A percentile compares a stretch with the other conserved stretches of the same genome.
phyloP scores from a whole-genome alignment of 2,888 invertebrate species.

The Diarsia mendica region DNA sequence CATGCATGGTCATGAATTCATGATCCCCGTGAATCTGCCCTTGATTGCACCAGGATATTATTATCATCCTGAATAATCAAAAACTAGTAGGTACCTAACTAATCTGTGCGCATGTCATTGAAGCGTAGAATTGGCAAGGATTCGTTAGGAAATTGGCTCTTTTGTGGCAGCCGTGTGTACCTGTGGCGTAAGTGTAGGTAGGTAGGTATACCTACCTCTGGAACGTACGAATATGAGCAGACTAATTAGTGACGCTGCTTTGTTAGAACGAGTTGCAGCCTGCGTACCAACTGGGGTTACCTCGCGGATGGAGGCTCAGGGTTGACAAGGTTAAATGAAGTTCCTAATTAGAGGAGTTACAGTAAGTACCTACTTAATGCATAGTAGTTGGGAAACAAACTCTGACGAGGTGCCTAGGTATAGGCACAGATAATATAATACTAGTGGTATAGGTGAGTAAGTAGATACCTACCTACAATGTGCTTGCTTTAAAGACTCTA shows the following conservation, averaged over 20 bases:
- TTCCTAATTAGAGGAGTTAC: slow-evolving; percentile 4
- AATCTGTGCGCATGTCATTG: slow-evolving; percentile 42
- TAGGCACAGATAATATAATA: no score
- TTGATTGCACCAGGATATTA: not conserved
- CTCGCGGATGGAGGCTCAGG: slow-evolving; percentile 29
- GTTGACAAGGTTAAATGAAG: slow-evolving; percentile 18
- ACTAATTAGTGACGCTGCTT: slow-evolving; percentile 76
- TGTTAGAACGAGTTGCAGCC: slow-evolving; percentile 69
- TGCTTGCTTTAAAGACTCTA: not conserved
- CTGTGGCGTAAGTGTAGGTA: slow-evolving; percentile 32
- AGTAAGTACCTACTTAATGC: not conserved
- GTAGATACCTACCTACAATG: no score
- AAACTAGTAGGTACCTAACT: slow-evolving; percentile 30
- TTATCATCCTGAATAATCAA: not conserved
- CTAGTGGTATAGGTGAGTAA: no score
- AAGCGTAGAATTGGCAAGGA: slow-evolving; percentile 66
- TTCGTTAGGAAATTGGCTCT: slow-evolving; percentile 74
- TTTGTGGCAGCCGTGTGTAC: slow-evolving; percentile 65
- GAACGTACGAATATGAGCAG: slow-evolving; percentile 48
- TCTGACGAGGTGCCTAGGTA: not conserved
- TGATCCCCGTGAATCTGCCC: not conserved
- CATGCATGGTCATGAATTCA: not conserved
- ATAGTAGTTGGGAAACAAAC: not conserved
- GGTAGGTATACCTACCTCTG: no score
- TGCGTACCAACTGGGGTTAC: slow-evolving; percentile 48